Conservation (phyloP, 1,140 invertebrate species). For the Laodelphax striatellus region DNA sequence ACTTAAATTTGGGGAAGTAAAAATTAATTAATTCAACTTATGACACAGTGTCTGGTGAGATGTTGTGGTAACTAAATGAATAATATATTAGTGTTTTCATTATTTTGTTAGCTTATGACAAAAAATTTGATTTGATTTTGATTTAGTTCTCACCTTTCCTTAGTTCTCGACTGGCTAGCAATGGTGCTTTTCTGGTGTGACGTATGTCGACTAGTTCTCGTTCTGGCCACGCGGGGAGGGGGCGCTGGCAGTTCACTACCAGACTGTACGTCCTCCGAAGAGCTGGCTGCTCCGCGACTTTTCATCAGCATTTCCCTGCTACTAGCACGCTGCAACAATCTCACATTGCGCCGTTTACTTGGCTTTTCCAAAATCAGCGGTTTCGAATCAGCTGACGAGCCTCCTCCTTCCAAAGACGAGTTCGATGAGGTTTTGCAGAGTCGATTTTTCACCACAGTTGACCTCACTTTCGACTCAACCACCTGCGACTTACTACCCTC, state of each 20-base stretch:
- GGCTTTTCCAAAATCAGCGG: constrained; percentile 15
- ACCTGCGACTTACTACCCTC: constrained; percentile 11
- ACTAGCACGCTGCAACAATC: constrained; percentile 35
- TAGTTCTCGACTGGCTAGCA: constrained; percentile 7
- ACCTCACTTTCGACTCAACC: constrained; percentile 11
- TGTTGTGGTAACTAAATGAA: too few species aligned
- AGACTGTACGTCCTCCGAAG: constrained; percentile 35
- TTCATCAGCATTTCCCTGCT: constrained; percentile 34
- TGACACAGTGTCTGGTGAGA: too few species aligned
- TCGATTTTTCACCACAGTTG: constrained; percentile 21
- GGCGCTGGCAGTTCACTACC: constrained; percentile 23
- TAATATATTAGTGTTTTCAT: too few species aligned
- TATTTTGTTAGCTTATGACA: too few species aligned
- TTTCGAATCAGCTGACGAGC: constrained; percentile 5
- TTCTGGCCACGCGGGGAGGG: not conserved
- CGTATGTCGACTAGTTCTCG: not conserved
- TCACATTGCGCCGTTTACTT: constrained; percentile 27
- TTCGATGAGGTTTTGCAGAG: constrained; percentile 26
- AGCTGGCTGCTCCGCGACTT: constrained; percentile 32
- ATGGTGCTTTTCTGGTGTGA: not conserved
- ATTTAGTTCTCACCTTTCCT: constrained; percentile 9
- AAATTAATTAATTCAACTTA: too few species aligned
- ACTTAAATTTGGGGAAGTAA: too few species aligned
- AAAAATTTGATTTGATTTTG: too few species aligned
- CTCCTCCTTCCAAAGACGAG: constrained; percentile 33